Conservation (phyloP, 2,113 vertebrate species). For the Thalassarche chlororhynchos region DNA sequence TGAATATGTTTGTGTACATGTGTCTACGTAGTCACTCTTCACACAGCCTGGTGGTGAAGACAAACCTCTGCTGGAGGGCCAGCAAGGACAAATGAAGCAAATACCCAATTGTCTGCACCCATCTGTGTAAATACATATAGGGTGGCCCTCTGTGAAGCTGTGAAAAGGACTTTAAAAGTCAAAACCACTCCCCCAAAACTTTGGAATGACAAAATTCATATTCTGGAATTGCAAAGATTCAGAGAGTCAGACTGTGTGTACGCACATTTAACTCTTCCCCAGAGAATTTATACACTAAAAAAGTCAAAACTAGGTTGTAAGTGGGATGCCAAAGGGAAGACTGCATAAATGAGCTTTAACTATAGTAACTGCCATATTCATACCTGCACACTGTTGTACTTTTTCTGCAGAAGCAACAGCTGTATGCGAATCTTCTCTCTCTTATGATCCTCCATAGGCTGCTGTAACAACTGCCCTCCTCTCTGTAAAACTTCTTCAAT, state of each 20-base stretch:
- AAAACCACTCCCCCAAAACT: neutral
- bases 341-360: neutral
- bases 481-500: constrained; percentile 88
- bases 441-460: constrained; percentile 80
- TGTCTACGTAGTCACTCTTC: neutral
- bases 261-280: neutral
- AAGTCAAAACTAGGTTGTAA: neutral
- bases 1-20: neutral
- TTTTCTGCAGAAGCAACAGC: constrained; percentile 85
- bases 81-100: neutral
- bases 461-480: constrained; percentile 86
- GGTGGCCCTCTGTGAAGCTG: neutral
- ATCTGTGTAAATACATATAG: neutral
- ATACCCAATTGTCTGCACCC: neutral
- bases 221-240: neutral
- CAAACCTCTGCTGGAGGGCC: neutral
- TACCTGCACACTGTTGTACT: constrained; percentile 84
- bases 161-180: neutral
- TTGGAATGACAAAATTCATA: neutral
- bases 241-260: neutral
- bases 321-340: neutral
- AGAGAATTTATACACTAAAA: neutral
- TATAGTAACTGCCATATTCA: neutral
- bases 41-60: neutral
- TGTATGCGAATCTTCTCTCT: constrained; percentile 85